Percentiles rank a stretch among this genome's conserved stretches.
phyloP scores from a whole-genome alignment of 35 echinoderm and acorn worm genomes.

The Lytechinus variegatus region DNA sequence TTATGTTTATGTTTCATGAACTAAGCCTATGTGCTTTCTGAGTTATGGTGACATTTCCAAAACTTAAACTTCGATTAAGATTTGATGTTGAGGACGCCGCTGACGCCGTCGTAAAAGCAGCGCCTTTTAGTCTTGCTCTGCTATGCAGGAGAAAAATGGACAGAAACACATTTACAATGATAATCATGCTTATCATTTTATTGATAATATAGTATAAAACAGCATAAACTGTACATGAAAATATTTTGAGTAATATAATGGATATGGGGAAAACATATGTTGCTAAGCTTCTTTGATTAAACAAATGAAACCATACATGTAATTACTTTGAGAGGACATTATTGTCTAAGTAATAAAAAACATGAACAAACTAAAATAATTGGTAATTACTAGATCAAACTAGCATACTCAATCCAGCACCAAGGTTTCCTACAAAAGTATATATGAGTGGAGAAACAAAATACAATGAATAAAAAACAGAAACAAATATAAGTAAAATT shows the following conservation, averaged over 20 bases:
- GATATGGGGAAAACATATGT: neutral
- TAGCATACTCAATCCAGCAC: neutral
- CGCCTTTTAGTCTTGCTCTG: neutral
- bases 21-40: too few species aligned
- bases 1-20: too few species aligned
- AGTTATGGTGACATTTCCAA: too few species aligned
- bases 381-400: neutral
- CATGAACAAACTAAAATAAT: neutral
- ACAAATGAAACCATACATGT: neutral
- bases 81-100: too few species aligned
- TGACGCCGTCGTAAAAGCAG: too few species aligned
- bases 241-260: neutral
- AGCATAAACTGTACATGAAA: conserved; percentile 13
- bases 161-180: neutral
- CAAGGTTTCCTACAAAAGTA: neutral
- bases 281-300: neutral
- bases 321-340: neutral
- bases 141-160: neutral
- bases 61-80: too few species aligned
- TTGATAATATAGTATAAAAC: too few species aligned
- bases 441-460: neutral
- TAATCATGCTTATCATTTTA: neutral
- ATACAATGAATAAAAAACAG: neutral
- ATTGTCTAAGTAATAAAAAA: neutral
- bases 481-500: neutral